Base-by-base conservation (phyloP, 2,797 vertebrate genomes). In the Falco concolor region DNA sequence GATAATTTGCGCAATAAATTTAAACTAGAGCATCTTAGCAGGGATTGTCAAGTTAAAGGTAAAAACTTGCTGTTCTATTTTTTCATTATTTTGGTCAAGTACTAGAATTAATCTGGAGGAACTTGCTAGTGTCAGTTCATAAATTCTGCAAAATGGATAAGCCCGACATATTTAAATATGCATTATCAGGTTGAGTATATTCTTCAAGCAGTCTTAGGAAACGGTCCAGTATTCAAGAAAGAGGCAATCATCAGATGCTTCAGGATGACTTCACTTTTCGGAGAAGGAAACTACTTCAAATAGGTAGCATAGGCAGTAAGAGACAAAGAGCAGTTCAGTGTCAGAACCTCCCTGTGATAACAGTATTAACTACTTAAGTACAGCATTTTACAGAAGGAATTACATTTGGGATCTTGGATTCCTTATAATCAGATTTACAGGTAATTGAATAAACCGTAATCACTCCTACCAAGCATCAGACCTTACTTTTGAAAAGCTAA, bases 371-470 rank as follows among this genome's bases (percentile, higher is more conserved):
- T 40, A 53, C 11, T 36, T 57, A 60, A 27, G 74, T 87, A 72
- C 17, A 69, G 30, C 15, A 69, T 67, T 84, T 93, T 67, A 81
- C 23, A 30, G 64, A 87, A 87, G 54, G 17, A 90, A 88, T 38
- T 69, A 73, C 16, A 59, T 76, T 83, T 78, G 38, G 24, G 47
- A 86, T 40, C 76, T 54, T 65, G 13, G 44, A 85, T 87, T 83
- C 77, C 75, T 95, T 91, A 91, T 92, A 94, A 90, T 84, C 69
- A 88, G 70, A 90, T 93, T 94, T 90, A 76, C 74, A 92, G 56
- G 74, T 91, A 95, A 93, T 59, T 76, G 85, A 88, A 89, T 79
- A 90, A 95, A 93, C 42, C 4, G 3, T 84, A 90, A 91, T 93
- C 76, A 84, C 47, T 90, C 54, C 61, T 64, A 90, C 80, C 53